phyloP scores from a whole-genome alignment of 2,113 vertebrate species.

The Protobothrops mucrosquamatus region DNA sequence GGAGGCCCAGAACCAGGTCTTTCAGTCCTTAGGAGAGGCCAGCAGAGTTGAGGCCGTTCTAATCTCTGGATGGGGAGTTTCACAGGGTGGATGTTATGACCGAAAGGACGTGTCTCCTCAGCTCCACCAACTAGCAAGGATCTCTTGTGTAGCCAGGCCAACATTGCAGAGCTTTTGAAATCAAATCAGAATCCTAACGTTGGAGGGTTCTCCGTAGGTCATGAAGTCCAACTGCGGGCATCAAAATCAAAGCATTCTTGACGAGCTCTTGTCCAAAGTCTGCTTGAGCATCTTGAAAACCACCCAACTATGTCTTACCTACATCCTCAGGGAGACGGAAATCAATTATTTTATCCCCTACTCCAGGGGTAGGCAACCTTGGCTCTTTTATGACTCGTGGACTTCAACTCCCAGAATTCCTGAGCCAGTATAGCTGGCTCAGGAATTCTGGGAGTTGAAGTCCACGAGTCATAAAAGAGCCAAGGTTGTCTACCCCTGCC shows the following conservation, averaged over 20 bases:
- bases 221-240: background rate
- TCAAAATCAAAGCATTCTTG: background rate
- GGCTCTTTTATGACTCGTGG: too few species aligned
- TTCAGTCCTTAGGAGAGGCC: background rate
- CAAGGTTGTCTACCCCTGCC: too few species aligned
- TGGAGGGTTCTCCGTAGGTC: background rate
- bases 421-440: too few species aligned
- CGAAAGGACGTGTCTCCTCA: background rate
- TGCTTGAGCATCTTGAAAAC: background rate
- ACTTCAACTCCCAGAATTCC: too few species aligned
- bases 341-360: background rate
- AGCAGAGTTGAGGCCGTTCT: background rate
- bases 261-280: background rate
- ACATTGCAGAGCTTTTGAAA: background rate
- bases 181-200: background rate
- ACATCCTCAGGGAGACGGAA: background rate
- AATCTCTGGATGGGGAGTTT: background rate
- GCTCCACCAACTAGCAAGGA: background rate
- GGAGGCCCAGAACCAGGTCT: background rate
- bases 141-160: background rate
- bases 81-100: background rate
- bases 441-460: too few species aligned
- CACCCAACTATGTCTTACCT: background rate
- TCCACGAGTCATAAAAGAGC: too few species aligned
- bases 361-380: too few species aligned